phyloP scores from a whole-genome alignment of 1,140 invertebrate genomes.

The Brachionus sp. region DNA sequence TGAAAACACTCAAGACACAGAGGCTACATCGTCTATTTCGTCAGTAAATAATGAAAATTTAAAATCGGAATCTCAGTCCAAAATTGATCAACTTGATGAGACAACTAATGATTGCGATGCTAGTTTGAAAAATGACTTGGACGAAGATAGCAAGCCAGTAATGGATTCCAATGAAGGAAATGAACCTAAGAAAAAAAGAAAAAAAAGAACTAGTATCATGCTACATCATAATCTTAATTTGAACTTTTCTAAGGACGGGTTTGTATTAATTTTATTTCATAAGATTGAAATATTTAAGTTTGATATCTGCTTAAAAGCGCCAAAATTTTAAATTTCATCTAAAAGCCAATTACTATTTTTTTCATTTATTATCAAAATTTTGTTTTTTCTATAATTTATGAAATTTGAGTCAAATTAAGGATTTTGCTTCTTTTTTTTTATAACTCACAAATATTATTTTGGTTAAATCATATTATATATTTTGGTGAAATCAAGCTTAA shows the following conservation, averaged over 20 bases:
- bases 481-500: neutral
- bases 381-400: no score
- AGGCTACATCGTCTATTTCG: neutral
- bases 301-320: no score
- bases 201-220: slow-evolving; percentile 15
- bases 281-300: neutral
- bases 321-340: no score
- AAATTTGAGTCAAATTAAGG: no score
- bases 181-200: slow-evolving; percentile 7
- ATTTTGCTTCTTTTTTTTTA: no score
- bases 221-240: slow-evolving; percentile 18
- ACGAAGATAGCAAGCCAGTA: neutral
- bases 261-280: neutral
- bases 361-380: no score
- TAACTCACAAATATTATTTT: no score
- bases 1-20: neutral
- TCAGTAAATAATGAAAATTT: neutral
- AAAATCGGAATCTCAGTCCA: neutral
- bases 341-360: no score
- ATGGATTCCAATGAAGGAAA: neutral
- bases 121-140: neutral
- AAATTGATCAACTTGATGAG: neutral
- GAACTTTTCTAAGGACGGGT: neutral
- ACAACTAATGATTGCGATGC: neutral
- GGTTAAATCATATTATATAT: no score